Conservation (phyloP, 2,113 vertebrate genomes). For the Cephalopterus ornatus region DNA sequence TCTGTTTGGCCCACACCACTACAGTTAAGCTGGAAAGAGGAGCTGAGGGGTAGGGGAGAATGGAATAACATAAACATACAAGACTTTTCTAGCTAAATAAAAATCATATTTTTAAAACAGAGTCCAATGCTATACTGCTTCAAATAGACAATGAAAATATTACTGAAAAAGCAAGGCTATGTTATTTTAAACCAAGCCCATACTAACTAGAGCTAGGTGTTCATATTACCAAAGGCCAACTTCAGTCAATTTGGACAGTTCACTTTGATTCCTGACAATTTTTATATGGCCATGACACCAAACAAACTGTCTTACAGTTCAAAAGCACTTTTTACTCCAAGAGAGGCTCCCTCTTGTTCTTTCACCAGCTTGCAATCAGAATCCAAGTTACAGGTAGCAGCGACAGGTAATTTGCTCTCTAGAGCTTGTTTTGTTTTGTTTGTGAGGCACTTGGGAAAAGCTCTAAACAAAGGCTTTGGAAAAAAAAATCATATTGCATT, state of each 20-base stretch:
- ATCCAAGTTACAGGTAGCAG: neutral
- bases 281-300: neutral
- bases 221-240: neutral
- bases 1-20: neutral
- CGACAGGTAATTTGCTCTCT: neutral
- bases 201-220: neutral
- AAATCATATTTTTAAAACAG: neutral
- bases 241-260: neutral
- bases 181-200: neutral
- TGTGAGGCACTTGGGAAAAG: neutral
- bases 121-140: neutral
- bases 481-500: neutral
- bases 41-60: neutral
- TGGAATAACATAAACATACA: neutral
- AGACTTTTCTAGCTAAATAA: neutral
- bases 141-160: neutral
- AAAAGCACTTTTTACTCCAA: neutral
- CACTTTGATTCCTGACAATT: neutral
- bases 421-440: neutral
- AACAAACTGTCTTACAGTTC: neutral
- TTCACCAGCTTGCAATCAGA: neutral
- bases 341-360: neutral
- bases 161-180: neutral
- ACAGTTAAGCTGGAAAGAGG: neutral
- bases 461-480: neutral